These are phyloP conservation scores for Diuraphis noxia DNA, from an alignment of 1,140 invertebrate species.

Conservation along the genomic window DNA sequence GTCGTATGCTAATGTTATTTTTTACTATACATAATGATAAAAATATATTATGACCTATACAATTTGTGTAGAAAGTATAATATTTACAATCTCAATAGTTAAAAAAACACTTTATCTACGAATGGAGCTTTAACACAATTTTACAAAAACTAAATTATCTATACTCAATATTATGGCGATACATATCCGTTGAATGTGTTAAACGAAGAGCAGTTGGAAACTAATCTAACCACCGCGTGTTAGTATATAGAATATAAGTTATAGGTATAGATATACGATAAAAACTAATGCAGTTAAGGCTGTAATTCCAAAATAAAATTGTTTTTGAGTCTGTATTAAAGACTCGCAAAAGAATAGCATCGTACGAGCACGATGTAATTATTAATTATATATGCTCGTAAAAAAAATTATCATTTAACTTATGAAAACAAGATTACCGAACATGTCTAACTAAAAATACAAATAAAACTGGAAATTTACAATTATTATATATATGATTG, in stretches of 20 bases:
- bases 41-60: too few relatives aligned
- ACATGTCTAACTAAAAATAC: not conserved
- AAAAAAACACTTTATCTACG: not conserved
- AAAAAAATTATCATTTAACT: not conserved
- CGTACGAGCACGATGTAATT: not conserved
- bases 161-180: not conserved
- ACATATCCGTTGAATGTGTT: not conserved
- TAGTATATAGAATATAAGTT: too few relatives aligned
- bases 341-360: not conserved
- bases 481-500: not conserved
- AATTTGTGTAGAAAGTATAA: not conserved
- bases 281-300: not conserved
- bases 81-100: not conserved
- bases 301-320: too few relatives aligned
- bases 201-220: not conserved
- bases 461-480: not conserved
- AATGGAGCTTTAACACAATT: not conserved
- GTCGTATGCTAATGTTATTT: not conserved
- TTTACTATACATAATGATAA: too few relatives aligned
- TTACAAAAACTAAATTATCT: not conserved
- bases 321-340: not conserved
- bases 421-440: not conserved
- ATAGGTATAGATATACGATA: not conserved
- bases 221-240: not conserved
- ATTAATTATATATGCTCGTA: not conserved